Percentiles rank a stretch among this genome's conserved stretches.
phyloP scores from a whole-genome alignment of 1,140 invertebrate species.

The Plodia interpunctella region DNA sequence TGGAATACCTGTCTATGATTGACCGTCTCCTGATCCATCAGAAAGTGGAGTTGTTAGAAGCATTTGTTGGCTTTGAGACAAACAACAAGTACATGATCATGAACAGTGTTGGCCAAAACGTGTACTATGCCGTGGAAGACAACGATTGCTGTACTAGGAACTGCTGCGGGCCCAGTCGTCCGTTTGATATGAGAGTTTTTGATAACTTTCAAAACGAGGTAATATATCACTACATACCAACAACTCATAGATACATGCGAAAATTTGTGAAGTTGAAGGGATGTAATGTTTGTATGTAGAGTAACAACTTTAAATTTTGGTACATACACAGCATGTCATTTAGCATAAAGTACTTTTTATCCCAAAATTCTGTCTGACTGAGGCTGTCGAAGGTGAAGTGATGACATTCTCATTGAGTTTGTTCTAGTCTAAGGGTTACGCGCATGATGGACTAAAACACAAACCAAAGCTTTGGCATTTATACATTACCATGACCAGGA shows the following conservation, averaged over 20 bases:
- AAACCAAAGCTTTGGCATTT: too few species aligned
- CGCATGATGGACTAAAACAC: too few species aligned
- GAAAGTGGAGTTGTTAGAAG: slow-evolving; percentile 91
- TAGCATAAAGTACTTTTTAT: too few species aligned
- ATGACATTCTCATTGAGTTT: too few species aligned
- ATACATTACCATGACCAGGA: too few species aligned
- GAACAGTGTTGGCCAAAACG: slow-evolving; percentile 86
- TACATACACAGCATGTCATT: too few species aligned
- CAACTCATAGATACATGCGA: not conserved
- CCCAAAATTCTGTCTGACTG: too few species aligned
- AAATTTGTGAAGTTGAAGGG: too few species aligned
- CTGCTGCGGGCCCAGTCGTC: slow-evolving; percentile 86
- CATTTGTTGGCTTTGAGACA: slow-evolving; percentile 92
- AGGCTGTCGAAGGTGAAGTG: too few species aligned
- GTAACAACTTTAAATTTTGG: too few species aligned
- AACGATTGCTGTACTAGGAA: slow-evolving; percentile 87
- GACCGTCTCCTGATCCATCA: slow-evolving; percentile 93
- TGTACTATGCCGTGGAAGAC: slow-evolving; percentile 91
- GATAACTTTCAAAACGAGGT: slow-evolving; percentile 89
- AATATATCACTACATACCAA: not conserved
- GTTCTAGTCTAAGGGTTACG: too few species aligned
- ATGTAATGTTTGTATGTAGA: too few species aligned
- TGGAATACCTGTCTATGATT: slow-evolving; percentile 95
- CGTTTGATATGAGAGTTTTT: slow-evolving; percentile 92
- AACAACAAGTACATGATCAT: slow-evolving; percentile 92